These are phyloP conservation scores for Pollenia amentaria DNA, from an alignment of 2,888 invertebrate species.

Conservation along the genomic window DNA sequence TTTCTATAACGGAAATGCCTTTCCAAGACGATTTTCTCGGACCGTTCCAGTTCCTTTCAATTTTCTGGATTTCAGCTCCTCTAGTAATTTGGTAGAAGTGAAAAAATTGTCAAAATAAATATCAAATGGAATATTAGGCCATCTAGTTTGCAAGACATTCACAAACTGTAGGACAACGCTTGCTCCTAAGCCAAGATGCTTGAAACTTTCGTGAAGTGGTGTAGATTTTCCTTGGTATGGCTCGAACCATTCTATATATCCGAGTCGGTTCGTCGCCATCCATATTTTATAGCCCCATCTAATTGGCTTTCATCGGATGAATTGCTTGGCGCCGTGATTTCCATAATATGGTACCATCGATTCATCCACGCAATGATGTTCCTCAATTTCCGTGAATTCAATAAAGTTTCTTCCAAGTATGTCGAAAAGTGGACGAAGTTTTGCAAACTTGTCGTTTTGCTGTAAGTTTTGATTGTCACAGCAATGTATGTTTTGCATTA, in stretches of 20 bases:
- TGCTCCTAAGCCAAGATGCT: no score
- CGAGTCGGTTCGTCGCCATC: background rate
- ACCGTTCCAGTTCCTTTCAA: conserved; percentile 19
- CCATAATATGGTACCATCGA: conserved; percentile 1
- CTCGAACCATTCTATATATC: background rate
- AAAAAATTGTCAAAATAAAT: conserved; percentile 21
- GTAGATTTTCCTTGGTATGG: no score
- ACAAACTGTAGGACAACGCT: no score
- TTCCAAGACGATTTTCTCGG: conserved; percentile 25
- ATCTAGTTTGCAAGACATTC: background rate
- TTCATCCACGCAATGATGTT: no score
- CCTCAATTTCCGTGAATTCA: no score
- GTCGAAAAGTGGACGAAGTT: no score
- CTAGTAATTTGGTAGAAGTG: conserved; percentile 22
- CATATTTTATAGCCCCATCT: conserved; percentile 9
- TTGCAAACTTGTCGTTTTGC: no score
- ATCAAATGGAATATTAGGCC: conserved; percentile 7
- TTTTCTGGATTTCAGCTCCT: conserved; percentile 11
- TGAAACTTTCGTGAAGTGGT: no score
- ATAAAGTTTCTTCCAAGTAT: no score
- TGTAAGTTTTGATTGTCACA: no score
- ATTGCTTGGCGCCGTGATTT: conserved; percentile 2
- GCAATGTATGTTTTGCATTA: no score
- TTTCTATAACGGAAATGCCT: background rate
- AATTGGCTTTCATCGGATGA: conserved; percentile 4